Evolutionary conservation across 2,797 vertebrate species (phyloP), one percentile per base, ranked within the genome.

Genomic region (Micropoecilia bifurca): DNA sequence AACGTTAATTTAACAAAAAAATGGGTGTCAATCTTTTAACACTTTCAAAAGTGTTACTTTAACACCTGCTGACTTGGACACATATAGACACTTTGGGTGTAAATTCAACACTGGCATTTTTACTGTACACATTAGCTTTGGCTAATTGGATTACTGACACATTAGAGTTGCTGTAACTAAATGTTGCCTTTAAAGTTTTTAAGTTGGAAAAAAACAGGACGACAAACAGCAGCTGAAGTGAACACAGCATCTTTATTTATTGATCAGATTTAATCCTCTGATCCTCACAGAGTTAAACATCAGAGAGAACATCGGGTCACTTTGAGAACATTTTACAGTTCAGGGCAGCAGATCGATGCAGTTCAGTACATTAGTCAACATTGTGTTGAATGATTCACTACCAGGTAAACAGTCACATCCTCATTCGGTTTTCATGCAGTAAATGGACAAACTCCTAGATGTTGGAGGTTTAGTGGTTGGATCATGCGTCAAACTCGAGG

Each of bases 191-290:
- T 25, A 0, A 13, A 14, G 20, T 6, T 13, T 46, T 20, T 4
- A 36, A 9, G 2, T n/a, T n/a, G 22, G 39, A 46, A 82, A 85
- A 76, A 50, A 30, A 84, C 0, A 48, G 3, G 48, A 81, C 41
- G 74, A 55, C 43, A 20, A 71, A 82, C 71, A 80, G 79, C 14
- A 33, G 80, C 68, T 90, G 79, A 88, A 84, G 88, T 88, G 87
- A 91, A 90, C 84, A 83, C 47, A 74, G 9, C 39, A 33, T 84
- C 79, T 93, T 93, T 84, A 89, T 55, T 93, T 82, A 89, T 48
- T 6, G 80, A 83, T 57, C 79, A 85, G 66, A 91, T 85, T 79
- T 85, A 45, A 83, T 71, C 43, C 14, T 14, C 80, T 45, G 69
- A 59, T 72, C 30, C 2, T 45, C 45, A 74, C 80, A 80, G 63